Evolutionary conservation across 1,140 invertebrate species (phyloP).

Genomic region (Drosophila bocki): DNA sequence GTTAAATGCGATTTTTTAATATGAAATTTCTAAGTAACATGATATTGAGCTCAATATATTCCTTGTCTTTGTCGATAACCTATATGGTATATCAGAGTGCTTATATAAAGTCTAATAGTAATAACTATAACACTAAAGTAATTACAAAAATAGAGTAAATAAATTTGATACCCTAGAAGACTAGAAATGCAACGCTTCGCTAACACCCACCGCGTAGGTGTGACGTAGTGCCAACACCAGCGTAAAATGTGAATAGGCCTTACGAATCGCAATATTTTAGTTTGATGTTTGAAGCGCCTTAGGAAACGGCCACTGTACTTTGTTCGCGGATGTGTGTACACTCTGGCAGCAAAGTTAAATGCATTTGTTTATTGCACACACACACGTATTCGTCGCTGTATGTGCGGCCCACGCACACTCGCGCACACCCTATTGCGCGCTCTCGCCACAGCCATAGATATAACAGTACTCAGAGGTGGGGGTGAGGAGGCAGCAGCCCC

Average conservation of each 20-base stretch:
- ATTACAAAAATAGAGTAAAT: neutral
- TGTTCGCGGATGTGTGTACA: conserved; percentile 11
- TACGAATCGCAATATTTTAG: neutral
- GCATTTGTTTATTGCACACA: conserved; percentile 66
- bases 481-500: neutral
- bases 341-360: conserved; percentile 48
- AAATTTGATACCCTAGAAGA: conserved; percentile 5
- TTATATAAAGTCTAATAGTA: neutral
- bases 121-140: neutral
- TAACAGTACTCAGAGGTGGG: neutral
- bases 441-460: conserved; percentile 11
- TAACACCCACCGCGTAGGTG: neutral
- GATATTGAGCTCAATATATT: neutral
- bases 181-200: conserved; percentile 3
- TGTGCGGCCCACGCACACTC: conserved; percentile 3
- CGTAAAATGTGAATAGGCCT: conserved; percentile 2
- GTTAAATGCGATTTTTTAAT: neutral
- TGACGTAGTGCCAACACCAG: neutral
- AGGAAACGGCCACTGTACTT: conserved; percentile 26
- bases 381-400: conserved; percentile 33
- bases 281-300: conserved; percentile 11
- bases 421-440: conserved; percentile 13
- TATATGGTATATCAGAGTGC: neutral
- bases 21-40: too few relatives aligned
- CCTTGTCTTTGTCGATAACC: too few relatives aligned